phyloP scores from a whole-genome alignment of 2,113 vertebrate species.

The Electrona antarctica region DNA sequence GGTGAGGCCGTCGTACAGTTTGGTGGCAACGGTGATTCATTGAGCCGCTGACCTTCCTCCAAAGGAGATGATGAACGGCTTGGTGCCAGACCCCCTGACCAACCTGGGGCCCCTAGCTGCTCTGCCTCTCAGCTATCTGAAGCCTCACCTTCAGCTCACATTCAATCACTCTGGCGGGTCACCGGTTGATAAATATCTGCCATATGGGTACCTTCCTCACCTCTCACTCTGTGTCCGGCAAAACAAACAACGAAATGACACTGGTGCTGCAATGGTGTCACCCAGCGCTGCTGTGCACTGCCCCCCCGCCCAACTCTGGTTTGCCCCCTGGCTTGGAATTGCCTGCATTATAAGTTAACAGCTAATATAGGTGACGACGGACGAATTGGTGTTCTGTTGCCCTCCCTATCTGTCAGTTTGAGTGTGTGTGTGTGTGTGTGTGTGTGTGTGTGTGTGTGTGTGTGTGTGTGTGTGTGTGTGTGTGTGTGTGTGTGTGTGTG shows the following conservation, averaged over 20 bases:
- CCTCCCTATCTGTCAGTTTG: constrained; percentile 27
- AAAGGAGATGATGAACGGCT: constrained; percentile 75
- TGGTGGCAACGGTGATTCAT: constrained; percentile 72
- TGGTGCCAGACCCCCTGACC: constrained; percentile 27
- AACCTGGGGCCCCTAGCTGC: constrained; percentile 56
- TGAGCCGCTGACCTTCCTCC: constrained; percentile 75
- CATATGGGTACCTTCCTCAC: constrained; percentile 74
- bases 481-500: too few relatives aligned
- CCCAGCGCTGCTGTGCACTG: constrained; percentile 10
- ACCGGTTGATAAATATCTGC: constrained; percentile 68
- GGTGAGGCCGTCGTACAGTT: constrained; percentile 71
- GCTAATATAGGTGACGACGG: constrained; percentile 53
- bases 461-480: too few relatives aligned
- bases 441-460: not conserved
- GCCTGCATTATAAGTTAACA: constrained; percentile 43
- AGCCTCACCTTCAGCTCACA: constrained; percentile 77
- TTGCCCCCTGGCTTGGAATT: constrained; percentile 41
- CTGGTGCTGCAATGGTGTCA: constrained; percentile 34
- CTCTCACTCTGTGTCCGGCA: constrained; percentile 59
- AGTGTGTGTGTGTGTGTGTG: constrained; percentile 16
- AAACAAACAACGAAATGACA: constrained; percentile 71
- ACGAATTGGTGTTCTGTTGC: constrained; percentile 46
- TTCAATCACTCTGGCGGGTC: constrained; percentile 74
- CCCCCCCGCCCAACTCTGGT: constrained; percentile 22
- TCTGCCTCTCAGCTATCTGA: constrained; percentile 66